Base-by-base conservation (phyloP, 53 echinoderm and acorn worm species). In the Holothuria scabra region DNA sequence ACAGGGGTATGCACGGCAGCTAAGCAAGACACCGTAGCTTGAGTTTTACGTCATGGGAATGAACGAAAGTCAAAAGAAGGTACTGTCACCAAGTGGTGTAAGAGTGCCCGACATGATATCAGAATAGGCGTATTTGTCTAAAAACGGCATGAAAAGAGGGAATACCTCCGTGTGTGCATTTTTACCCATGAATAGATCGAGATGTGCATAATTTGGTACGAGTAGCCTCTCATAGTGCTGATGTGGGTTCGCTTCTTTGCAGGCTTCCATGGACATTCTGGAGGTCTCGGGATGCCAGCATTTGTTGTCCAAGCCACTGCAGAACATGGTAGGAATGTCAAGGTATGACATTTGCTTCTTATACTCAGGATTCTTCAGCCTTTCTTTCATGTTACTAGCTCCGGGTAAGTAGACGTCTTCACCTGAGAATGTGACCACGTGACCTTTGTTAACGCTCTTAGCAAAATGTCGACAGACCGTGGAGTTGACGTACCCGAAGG, bases 301-400 rank as follows among this genome's bases (percentile, higher is more conserved):
- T 37, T 68, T 80, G 71, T 91, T 91, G 56, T 91, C 81, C 76
- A 58, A 57, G 8, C 91, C 91, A 37, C 88, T 88, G 82, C 85
- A 91, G 78, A 88, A 91, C 46, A 88, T 72, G 23, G 88, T 85
- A 2, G 91, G 91, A 59, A 91, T 80, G 67, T 91, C 91, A 38
- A 91, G 55, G 25, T 82, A 85, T 29, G 72, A 74, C 66, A 91
- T 49, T 28, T 80, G 69, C 11, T 63, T 69, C 70, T 62, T 80
- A 59, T 85, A 91, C 14, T 61, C 59, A n/a, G 62, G 52, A 28
- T 88, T 85, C 25, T 82, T 19, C 31, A 82, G 65, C 9, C 85
- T 63, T 16, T 88, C 52, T 29, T 81, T 82, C 26, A 79, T 37
- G 68, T 59, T 79, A 32, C 20, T 44, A 64, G 81, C 81, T 67